Base-by-base conservation (phyloP, 2,113 vertebrate species). In the Prinia subflava region DNA sequence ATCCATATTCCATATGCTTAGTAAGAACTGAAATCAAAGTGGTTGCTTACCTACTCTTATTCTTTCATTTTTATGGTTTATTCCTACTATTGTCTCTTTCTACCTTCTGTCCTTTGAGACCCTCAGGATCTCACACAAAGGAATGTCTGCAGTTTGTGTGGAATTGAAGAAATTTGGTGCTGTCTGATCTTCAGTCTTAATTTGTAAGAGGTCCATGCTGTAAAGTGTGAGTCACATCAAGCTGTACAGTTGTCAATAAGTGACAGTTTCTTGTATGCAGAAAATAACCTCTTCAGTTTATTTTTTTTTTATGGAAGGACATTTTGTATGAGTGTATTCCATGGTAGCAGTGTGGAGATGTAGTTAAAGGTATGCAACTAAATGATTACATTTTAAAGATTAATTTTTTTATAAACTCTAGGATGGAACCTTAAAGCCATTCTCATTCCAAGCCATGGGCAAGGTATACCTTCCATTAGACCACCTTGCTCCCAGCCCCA, bases 181-280 rank as follows among this genome's bases (percentile, higher is more conserved):
- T 73, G 22, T 28, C 44, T 70, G 23, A 77, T 35, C 27, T 74
- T 74, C n/a, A 53, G 6, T 33, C 31, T 63, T 84, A 37, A 41
- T 85, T 90, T 92, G 13, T 44, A 25, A 70, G 37, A 81, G 47
- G 23, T 68, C 23, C 6, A 0, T 85, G 27, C 27, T 84, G 30
- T 75, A 47, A 64, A 77, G 50, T 55, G 23, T n/a, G 49, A 67
- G 44, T 57, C 3, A 7, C 11, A 50, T 67, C 59, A 47, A 19
- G 52, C 22, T 50, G 19, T 46, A 31, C 6, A 59, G 68, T 49
- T 1, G 0, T 65, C 25, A 33, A 14, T 27, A 37, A 0, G 1
- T 49, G 35, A 23, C 33, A 60, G 27, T 60, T 71, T 39, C 23
- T 30, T 75, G 4, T 35, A 15, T 37, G 31, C 77, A 59, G 25